Evolutionary conservation across 2,113 vertebrate genomes (phyloP), one percentile per base, ranked within the genome.

Genomic region (Edolisoma coerulescens): DNA sequence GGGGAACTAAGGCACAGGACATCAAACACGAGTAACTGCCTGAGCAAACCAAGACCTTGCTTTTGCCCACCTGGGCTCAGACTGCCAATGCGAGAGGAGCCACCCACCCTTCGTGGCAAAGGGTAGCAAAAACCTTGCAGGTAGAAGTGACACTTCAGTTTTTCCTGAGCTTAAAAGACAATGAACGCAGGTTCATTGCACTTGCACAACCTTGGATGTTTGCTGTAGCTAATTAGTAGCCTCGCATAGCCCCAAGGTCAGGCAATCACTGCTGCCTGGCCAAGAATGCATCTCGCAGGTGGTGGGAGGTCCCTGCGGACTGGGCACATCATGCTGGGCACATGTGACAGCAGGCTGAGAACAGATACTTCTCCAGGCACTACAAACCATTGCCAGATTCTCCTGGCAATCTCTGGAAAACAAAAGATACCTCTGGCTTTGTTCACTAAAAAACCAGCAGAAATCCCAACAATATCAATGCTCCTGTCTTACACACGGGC

Each of bases 241-340:
- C 42, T 37, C 7, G 28, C 11, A 2, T 1, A n/a, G 61, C 14
- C 37, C 49, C 30, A 10, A 1, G 44, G 3, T 26, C 35, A 10
- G 42, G 35, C 67, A 4, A 4, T 37, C 0, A 0, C 42, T 33
- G 65, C 80, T 26, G 8, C 2, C 4, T 3, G 16, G 35, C 32
- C 7, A 8, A 17, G 45, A 9, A 4, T 0, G 2, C 0, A 1
- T 61, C 67, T 52, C 0, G 0, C 7, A 5, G 53, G 39, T 0
- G 0, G 27, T 22, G 68, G 42, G 52, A 63, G 10, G 8, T 19
- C 21, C 52, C 63, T n/a, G 71, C 6, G 4, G 12, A 7, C 3
- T 32, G 49, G 73, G 54, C 33, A 20, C 7, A 1, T 24, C 5
- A 1, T n/a, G 42, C 7, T 3, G 21, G 67, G 42, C 21, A 35